Base-by-base conservation (phyloP, 1,140 invertebrate genomes). In the Marisa cornuarietis region DNA sequence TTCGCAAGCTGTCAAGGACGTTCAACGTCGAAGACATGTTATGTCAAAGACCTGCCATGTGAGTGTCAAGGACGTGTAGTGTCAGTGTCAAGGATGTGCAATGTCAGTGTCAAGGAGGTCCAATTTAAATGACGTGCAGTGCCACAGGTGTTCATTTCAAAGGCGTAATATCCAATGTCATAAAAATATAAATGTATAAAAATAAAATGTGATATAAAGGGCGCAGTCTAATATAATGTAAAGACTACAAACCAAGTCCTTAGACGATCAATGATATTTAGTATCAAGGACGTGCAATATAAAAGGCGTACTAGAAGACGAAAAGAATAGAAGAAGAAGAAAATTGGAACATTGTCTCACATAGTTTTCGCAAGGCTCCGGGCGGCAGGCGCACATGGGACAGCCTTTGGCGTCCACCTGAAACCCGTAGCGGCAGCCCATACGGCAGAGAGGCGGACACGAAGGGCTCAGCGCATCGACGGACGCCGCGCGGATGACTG, bases 381-480 rank as follows among this genome's bases (percentile, higher is more conserved):
- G 54, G 8, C 49, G 69, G 31, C 69, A 71, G 8, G 69, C 26
- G 10, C 69, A 71, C 69, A 42, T 26, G 8, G 69, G 69, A 18
- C 69, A 71, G 26, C 69, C 69, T 31, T 71, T 42, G 69, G 20
- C 24, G 42, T 71, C 69, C n/a, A 49, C 31, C 26, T 71, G 26
- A 31, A 71, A 42, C 9, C 69, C 69, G 69, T 71, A 71, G n/a
- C 49, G 24, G 49, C 69, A 71, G n/a, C 69, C 69, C 69, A 71
- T 31, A 26, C 69, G 69, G 49, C 69, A 71, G n/a, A 49, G 16
- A 16, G 69, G 69, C 1, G 69, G 69, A 71, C 69, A 71, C 26
- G 6, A 20, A 1, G 65, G 26, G 26, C 7, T 68, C n/a, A 31
- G 1, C 11, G 65, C 22, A 22, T 1, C 65, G 1, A n/a, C 3